Conservation (phyloP, 2,888 invertebrate species). For the Syritta pipiens region DNA sequence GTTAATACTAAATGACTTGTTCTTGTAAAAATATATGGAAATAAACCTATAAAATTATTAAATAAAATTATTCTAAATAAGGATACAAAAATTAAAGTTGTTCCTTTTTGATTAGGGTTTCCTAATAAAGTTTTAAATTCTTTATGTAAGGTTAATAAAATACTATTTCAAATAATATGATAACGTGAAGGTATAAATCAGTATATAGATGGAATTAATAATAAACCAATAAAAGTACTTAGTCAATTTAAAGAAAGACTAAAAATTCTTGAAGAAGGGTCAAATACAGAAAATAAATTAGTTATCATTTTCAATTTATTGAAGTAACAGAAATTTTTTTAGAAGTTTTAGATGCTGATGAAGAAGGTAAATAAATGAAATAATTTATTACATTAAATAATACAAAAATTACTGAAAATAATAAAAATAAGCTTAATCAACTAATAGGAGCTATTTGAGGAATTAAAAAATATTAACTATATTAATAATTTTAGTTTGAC, state of each 20-base stretch:
- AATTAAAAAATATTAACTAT: conserved; percentile 82
- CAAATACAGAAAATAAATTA: conserved; percentile 85
- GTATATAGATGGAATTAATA: conserved; percentile 81
- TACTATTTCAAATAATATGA: conserved; percentile 80
- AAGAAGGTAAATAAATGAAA: conserved; percentile 78
- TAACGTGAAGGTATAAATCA: conserved; percentile 82
- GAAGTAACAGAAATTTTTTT: conserved; percentile 72
- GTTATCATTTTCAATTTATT: conserved; percentile 83
- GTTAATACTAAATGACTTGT: conserved; percentile 84
- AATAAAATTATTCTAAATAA: conserved; percentile 83
- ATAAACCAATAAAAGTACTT: conserved; percentile 81
- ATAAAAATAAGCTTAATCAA: conserved; percentile 79
- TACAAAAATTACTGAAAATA: conserved; percentile 79
- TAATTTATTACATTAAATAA: conserved; percentile 81
- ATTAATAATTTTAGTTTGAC: conserved; percentile 85
- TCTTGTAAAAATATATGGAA: conserved; percentile 86
- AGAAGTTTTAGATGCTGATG: conserved; percentile 74
- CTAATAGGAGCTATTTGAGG: conserved; percentile 85
- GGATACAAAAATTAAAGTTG: conserved; percentile 81
- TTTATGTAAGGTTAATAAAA: conserved; percentile 80
- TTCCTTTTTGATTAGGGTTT: conserved; percentile 79
- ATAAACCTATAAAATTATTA: conserved; percentile 85
- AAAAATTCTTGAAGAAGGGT: conserved; percentile 81
- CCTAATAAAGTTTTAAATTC: conserved; percentile 83
- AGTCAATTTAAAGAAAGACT: conserved; percentile 82